A percentile compares a stretch with the other conserved stretches of the same genome.
Conservation (phyloP, 2,797 vertebrate genomes). For the Esox lucius region DNA sequence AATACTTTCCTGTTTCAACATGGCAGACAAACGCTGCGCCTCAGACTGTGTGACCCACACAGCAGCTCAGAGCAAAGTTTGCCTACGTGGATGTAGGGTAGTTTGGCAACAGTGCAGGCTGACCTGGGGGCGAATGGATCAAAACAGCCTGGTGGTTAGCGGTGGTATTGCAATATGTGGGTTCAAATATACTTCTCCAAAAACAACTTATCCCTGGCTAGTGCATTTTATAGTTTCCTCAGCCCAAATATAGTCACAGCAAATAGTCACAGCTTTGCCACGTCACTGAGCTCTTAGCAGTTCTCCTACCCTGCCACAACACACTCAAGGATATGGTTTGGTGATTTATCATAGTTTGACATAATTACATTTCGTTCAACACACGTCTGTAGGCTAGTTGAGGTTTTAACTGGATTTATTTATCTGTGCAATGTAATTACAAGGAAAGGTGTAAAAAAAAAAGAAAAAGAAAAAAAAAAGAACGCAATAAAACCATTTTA, state of each 20-base stretch:
- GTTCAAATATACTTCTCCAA: constrained; percentile 57
- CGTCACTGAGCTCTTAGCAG: constrained; percentile 70
- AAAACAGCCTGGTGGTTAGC: constrained; percentile 46
- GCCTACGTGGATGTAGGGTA: constrained; percentile 21
- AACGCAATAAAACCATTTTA: constrained; percentile 31
- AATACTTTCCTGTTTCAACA: constrained; percentile 62
- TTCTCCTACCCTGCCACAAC: constrained; percentile 51
- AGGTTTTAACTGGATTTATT: neutral
- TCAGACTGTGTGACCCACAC: neutral
- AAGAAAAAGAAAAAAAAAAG: constrained; percentile 37
- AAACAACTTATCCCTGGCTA: constrained; percentile 64
- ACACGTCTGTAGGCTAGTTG: neutral
- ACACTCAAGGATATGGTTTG: constrained; percentile 39
- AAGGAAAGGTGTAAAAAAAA: constrained; percentile 21
- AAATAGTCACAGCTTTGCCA: constrained; percentile 72
- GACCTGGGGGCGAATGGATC: constrained; percentile 25
- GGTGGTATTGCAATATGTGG: constrained; percentile 51
- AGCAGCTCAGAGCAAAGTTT: constrained; percentile 19
- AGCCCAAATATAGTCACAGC: constrained; percentile 72
- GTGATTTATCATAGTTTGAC: neutral
- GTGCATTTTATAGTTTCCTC: constrained; percentile 55
- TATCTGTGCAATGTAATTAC: neutral
- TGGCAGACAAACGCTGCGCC: constrained; percentile 38
- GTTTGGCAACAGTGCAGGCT: constrained; percentile 19
- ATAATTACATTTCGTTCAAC: constrained; percentile 17